A percentile compares a stretch with the other conserved stretches of the same genome.
Conservation (phyloP, 53 echinoderm and acorn worm genomes). For the Echinometra lucunter region DNA sequence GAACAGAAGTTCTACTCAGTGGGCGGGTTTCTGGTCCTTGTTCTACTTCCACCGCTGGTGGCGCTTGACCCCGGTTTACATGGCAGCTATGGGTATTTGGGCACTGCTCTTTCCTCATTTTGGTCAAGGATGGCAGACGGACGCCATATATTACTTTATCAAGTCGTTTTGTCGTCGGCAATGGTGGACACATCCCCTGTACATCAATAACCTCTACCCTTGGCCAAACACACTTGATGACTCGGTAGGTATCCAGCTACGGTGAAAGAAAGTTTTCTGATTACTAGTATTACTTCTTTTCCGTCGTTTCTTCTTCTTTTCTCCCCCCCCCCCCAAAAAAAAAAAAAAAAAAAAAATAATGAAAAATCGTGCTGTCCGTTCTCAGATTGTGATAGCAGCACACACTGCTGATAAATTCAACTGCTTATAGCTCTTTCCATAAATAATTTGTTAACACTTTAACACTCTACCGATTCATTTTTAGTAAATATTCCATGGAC, state of each 20-base stretch:
- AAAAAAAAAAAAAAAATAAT: no score
- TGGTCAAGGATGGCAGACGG: conserved; percentile 59
- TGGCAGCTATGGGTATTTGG: conserved; percentile 68
- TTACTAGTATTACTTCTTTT: neutral
- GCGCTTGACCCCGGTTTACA: conserved; percentile 81
- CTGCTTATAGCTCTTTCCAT: no score
- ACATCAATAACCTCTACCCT: conserved; percentile 81
- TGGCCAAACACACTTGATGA: conserved; percentile 47
- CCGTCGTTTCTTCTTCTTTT: neutral
- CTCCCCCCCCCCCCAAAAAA: no score
- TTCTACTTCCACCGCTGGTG: conserved; percentile 88
- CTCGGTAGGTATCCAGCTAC: neutral
- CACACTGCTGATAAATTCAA: no score
- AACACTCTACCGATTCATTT: no score
- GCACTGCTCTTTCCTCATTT: conserved; percentile 60
- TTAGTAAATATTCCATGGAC: no score
- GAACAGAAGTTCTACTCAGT: conserved; percentile 51
- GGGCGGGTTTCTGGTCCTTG: conserved; percentile 67
- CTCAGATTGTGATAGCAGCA: no score
- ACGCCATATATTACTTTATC: neutral
- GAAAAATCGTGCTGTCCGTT: no score
- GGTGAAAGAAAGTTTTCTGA: no score
- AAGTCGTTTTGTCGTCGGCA: conserved; percentile 19
- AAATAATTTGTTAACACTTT: no score
- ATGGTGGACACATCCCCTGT: conserved; percentile 82